Conservation (phyloP, 2,113 vertebrate genomes). For the Gobiocypris rarus region DNA sequence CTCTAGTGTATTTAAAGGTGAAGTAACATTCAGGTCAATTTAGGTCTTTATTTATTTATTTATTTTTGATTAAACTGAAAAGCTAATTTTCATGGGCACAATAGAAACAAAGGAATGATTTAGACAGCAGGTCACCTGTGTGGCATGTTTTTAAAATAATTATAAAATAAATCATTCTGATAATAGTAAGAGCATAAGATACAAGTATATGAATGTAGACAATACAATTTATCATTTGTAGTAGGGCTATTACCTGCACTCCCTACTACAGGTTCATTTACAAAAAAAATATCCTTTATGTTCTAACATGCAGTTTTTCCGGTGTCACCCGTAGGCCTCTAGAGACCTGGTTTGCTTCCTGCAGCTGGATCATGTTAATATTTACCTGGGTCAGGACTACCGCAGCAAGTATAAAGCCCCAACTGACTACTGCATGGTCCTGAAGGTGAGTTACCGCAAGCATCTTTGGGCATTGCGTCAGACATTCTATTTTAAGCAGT, state of each 20-base stretch:
- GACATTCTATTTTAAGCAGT: background rate
- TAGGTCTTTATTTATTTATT: background rate
- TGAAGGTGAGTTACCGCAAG: slow-evolving; percentile 84
- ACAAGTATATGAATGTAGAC: too few relatives aligned
- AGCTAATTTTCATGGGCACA: background rate
- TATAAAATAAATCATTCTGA: background rate
- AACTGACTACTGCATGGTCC: slow-evolving; percentile 93
- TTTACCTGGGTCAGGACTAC: slow-evolving; percentile 95
- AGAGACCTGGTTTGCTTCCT: slow-evolving; percentile 96
- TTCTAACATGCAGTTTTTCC: background rate
- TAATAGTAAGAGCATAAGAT: background rate
- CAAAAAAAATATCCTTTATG: background rate
- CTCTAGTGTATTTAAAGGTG: slow-evolving; percentile 2
- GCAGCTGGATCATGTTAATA: slow-evolving; percentile 94
- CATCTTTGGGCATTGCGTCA: background rate
- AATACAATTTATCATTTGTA: background rate
- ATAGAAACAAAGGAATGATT: background rate
- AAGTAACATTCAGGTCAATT: background rate
- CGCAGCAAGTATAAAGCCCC: slow-evolving; percentile 98
- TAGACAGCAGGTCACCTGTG: background rate
- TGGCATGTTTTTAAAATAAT: background rate
- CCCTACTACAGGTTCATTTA: slow-evolving; percentile 4
- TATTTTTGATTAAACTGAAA: background rate
- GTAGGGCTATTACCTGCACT: background rate
- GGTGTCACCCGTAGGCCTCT: slow-evolving; percentile 79